phyloP scores from a whole-genome alignment of 2,113 vertebrate genomes.

The Cavia porcellus region DNA sequence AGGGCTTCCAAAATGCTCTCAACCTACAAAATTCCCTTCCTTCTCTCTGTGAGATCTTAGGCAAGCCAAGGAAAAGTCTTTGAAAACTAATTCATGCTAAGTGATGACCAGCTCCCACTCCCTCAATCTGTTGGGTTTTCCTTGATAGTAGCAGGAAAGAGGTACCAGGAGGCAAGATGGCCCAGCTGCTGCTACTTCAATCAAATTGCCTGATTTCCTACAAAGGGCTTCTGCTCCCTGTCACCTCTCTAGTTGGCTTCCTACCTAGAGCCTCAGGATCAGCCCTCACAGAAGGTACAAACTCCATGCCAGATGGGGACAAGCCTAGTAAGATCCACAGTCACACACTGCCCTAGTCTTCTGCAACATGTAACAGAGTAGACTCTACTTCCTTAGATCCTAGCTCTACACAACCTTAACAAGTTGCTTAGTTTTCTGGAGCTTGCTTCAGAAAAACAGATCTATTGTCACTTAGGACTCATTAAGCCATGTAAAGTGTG shows the following conservation, averaged over 20 bases:
- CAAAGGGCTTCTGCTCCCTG: background rate
- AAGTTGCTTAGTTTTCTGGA: background rate
- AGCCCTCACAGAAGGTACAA: background rate
- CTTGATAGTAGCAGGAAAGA: background rate
- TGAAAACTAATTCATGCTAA: background rate
- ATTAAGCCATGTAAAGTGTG: background rate
- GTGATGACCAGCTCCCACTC: background rate
- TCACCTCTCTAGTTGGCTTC: background rate
- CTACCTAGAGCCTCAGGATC: background rate
- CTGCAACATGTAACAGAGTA: background rate
- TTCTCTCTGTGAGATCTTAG: background rate
- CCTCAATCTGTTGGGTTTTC: conserved; percentile 2
- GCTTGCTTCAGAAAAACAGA: background rate
- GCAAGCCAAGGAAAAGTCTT: background rate
- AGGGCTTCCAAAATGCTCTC: conserved; percentile 5
- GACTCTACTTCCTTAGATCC: background rate
- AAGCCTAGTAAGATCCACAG: background rate
- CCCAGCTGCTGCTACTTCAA: background rate
- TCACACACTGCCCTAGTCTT: background rate
- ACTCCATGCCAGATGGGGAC: too few relatives aligned
- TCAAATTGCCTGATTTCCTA: background rate
- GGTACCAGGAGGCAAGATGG: background rate
- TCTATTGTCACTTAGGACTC: background rate
- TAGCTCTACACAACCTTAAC: background rate
- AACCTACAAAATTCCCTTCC: background rate